Conservation (phyloP, 2,113 vertebrate species). For the Cyanoramphus novaezelandiae region DNA sequence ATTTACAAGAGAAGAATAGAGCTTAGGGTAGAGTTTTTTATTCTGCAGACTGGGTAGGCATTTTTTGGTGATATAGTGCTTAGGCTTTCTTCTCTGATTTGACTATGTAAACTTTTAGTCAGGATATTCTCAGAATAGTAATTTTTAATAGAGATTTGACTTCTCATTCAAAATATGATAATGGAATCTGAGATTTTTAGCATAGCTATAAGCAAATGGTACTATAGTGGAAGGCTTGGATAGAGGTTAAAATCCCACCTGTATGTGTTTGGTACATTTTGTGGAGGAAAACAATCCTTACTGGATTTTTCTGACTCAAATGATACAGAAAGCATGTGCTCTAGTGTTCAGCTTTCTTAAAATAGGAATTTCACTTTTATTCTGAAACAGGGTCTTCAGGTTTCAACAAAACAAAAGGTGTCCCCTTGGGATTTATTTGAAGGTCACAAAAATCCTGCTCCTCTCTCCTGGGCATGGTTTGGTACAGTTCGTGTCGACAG, state of each 20-base stretch:
- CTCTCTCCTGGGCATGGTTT: slow-evolving; percentile 81
- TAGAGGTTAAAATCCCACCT: neutral
- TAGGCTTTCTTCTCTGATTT: neutral
- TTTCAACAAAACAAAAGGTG: slow-evolving; percentile 77
- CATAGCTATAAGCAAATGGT: neutral
- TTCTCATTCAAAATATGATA: neutral
- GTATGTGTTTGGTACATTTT: neutral
- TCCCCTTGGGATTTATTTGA: slow-evolving; percentile 80
- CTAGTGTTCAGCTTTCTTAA: neutral
- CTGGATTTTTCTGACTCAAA: neutral
- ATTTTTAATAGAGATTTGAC: neutral
- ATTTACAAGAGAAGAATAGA: neutral
- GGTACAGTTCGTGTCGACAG: slow-evolving; percentile 73
- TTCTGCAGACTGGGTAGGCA: neutral
- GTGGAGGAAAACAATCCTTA: neutral
- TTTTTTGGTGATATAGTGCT: neutral
- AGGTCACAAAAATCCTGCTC: slow-evolving; percentile 76
- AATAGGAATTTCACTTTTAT: neutral
- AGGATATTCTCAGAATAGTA: neutral
- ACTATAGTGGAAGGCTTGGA: neutral
- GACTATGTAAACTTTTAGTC: neutral
- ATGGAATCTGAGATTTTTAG: neutral
- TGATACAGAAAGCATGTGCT: neutral
- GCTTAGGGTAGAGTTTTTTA: neutral
- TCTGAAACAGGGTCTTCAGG: slow-evolving; percentile 75